Evolutionary conservation across 2,888 invertebrate species (phyloP).

Genomic region (Aporophyla lueneburgensis): DNA sequence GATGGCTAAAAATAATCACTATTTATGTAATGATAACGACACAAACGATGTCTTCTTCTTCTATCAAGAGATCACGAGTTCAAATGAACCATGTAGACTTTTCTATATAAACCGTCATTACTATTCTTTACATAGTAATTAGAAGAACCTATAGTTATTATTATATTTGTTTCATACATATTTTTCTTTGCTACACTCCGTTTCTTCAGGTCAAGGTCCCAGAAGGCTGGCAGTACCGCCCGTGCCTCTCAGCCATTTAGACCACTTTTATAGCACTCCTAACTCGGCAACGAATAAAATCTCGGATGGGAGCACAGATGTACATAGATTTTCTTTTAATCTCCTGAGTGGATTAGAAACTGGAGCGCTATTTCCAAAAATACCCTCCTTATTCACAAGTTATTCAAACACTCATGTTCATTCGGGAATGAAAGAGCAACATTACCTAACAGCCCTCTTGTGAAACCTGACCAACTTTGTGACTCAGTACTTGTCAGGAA

Average conservation of each 20-base stretch:
- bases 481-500: slow-evolving; percentile 14
- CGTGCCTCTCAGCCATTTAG: slow-evolving; percentile 34
- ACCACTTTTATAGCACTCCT: slow-evolving; percentile 53
- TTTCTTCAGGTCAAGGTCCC: slow-evolving; percentile 47
- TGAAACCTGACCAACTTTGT: slow-evolving; percentile 11
- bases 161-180: not conserved
- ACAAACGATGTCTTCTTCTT: not conserved
- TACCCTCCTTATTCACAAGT: slow-evolving; percentile 28
- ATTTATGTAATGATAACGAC: not conserved
- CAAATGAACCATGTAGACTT: not conserved
- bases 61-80: not conserved
- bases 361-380: slow-evolving; percentile 32
- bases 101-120: too few species aligned
- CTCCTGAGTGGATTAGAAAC: slow-evolving; percentile 50
- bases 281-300: slow-evolving; percentile 45
- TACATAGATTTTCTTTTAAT: slow-evolving; percentile 52
- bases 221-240: slow-evolving; percentile 16
- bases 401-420: slow-evolving; percentile 24
- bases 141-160: not conserved
- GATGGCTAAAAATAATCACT: not conserved
- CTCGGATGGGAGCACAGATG: slow-evolving; percentile 21
- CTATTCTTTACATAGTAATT: not conserved
- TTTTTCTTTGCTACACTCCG: not conserved
- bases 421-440: slow-evolving; percentile 28
- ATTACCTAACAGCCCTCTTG: slow-evolving; percentile 3